Evolutionary conservation across 2,888 invertebrate species (phyloP).

Genomic region (Panzeria rudis): DNA sequence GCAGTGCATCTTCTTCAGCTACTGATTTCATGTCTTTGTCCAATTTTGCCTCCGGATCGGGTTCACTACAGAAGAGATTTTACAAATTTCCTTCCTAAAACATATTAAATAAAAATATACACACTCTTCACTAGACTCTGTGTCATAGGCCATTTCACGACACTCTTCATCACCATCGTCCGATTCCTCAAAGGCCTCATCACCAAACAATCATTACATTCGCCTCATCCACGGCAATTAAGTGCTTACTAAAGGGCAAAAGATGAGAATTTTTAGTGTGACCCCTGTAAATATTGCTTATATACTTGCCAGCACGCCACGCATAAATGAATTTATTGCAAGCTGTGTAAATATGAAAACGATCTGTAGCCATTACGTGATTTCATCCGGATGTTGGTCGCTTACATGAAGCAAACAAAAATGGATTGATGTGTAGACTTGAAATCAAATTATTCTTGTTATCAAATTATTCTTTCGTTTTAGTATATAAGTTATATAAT

Average conservation of each 20-base stretch:
- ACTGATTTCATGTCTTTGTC: no score
- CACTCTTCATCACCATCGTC: no score
- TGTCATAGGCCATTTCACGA: no score
- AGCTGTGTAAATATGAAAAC: conserved; percentile 89
- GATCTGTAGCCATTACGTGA: conserved; percentile 91
- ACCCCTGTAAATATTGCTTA: conserved; percentile 91
- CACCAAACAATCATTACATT: no score
- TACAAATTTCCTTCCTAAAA: background rate
- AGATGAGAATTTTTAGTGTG: conserved; percentile 90
- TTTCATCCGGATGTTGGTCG: conserved; percentile 90
- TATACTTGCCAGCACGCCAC: conserved; percentile 93
- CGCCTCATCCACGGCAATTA: conserved; percentile 93
- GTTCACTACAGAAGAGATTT: conserved; percentile 84
- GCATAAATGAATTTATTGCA: conserved; percentile 93
- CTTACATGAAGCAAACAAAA: conserved; percentile 93
- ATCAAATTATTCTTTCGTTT: no score
- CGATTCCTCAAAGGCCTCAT: no score
- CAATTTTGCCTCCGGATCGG: conserved; percentile 89
- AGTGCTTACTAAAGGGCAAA: conserved; percentile 93
- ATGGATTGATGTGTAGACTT: conserved; percentile 94
- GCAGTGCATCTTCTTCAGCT: no score
- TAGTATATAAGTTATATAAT: no score
- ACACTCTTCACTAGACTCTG: no score
- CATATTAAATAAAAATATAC: no score
- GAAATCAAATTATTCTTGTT: no score